Base-by-base conservation (phyloP, 2,797 vertebrate species). In the Scyliorhinus canicula region DNA sequence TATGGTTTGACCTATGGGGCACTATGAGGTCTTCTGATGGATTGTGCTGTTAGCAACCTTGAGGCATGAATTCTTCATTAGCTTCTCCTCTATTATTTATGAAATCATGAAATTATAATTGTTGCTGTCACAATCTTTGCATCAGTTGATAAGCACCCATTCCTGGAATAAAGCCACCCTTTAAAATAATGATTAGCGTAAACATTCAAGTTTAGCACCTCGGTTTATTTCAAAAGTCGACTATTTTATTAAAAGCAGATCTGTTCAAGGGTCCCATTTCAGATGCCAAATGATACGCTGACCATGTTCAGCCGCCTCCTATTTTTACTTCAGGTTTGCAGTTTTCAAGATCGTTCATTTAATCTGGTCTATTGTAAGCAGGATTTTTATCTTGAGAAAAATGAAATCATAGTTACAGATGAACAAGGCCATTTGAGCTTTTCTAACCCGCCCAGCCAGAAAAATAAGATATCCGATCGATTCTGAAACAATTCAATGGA, bases 1-100 rank as follows among this genome's bases (percentile, higher is more conserved):
- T 77, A 8, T 74, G 69, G 35, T 77, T 77, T n/a, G 88, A 91
- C 88, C 57, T 44, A 26, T 0, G 9, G 86, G 55, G 5, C 60
- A 40, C 35, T 91, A n/a, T 14, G 55, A 91, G 7, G n/a, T 65
- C 21, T 65, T 44, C 88, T 65, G 60, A 65, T 57, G 35, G 60
- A 40, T 24, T 63, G n/a, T 63, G 88, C 88, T 91, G 19, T 24
- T 65, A 65, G 88, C 60, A 65, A 44, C 88, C 88, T 91, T 28
- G 88, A 91, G 88, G 88, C 88, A 63, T 91, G 60, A 91, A 65
- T 65, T 44, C 35, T 91, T 91, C 88, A 91, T 65, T 91, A 65
- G 40, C 19, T 65, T 16, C 6, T 26, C n/a, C 21, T 63, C 79
- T 65, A 11, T 91, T 63, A 91, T 91, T 91, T 91, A 91, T 63